Percentiles rank a stretch among this genome's conserved stretches.
Conservation (phyloP, 1,140 invertebrate genomes). For the Bombus difficillimus region DNA sequence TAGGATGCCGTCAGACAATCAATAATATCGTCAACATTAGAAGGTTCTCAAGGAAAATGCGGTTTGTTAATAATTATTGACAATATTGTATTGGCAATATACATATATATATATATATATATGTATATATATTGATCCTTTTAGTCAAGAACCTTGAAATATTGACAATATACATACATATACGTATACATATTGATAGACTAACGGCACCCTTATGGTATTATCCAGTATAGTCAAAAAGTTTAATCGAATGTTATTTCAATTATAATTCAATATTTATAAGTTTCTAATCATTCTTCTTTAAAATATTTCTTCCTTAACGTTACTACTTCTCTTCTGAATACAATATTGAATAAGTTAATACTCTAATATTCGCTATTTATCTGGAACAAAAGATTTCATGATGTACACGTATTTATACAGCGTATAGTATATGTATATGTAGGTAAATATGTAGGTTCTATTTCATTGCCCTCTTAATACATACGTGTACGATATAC, state of each 20-base stretch:
- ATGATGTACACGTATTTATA: not conserved
- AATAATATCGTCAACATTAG: too few relatives aligned
- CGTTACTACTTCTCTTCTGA: not conserved
- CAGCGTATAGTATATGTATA: not conserved
- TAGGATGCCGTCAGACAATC: too few relatives aligned
- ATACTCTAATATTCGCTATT: not conserved
- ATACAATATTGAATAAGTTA: not conserved
- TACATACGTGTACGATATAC: not conserved
- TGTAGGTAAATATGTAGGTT: not conserved
- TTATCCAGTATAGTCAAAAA: too few relatives aligned
- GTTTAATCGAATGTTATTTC: not conserved
- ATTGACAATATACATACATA: too few relatives aligned
- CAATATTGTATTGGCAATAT: too few relatives aligned
- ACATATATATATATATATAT: too few relatives aligned
- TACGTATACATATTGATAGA: too few relatives aligned
- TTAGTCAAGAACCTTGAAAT: too few relatives aligned
- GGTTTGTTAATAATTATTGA: too few relatives aligned
- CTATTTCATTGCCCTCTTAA: not conserved
- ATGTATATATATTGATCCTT: too few relatives aligned
- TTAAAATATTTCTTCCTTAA: not conserved
- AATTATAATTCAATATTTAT: not conserved
- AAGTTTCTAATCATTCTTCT: not conserved
- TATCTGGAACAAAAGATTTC: not conserved
- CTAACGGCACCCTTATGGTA: too few relatives aligned
- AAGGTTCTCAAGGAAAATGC: too few relatives aligned